phyloP scores from a whole-genome alignment of 2,797 vertebrate species.

The Pipistrellus pipistrellus region DNA sequence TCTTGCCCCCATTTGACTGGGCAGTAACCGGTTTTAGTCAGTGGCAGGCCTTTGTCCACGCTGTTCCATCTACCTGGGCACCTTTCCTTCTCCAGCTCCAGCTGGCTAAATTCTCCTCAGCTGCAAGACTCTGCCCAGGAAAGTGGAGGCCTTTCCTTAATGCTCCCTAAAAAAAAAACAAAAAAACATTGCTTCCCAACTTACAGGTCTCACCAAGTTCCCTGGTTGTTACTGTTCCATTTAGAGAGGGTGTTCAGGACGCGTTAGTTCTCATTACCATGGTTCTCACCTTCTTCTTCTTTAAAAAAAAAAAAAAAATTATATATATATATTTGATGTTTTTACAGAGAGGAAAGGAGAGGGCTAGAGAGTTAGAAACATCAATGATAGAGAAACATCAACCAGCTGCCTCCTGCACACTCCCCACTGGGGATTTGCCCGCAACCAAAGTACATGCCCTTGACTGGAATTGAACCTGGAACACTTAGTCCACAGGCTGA shows the following conservation, averaged over 20 bases:
- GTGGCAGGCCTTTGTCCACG: not conserved
- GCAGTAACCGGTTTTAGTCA: not conserved
- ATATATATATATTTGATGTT: no score
- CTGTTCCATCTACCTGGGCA: no score
- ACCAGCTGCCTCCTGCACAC: no score
- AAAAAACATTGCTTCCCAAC: not conserved
- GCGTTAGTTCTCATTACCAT: fast-evolving
- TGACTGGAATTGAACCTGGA: no score
- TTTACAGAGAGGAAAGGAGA: no score
- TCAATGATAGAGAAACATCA: no score
- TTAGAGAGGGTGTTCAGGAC: not conserved
- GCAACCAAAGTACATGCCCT: no score
- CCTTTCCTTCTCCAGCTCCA: not conserved
- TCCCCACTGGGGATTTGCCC: no score
- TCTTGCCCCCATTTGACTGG: not conserved
- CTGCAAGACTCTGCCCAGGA: not conserved
- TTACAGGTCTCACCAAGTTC: not conserved
- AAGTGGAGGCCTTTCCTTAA: not conserved
- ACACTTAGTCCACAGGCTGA: no score
- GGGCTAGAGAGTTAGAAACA: no score
- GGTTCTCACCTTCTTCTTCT: not conserved
- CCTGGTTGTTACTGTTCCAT: not conserved
- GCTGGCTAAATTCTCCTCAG: not conserved
- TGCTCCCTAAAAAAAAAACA: not conserved
- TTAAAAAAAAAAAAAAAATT: no score